Percentiles rank a stretch among this genome's conserved stretches.
These are phyloP conservation scores for Coenobita brevimanus DNA, from an alignment of 1,140 invertebrate genomes.

Conservation along the genomic window DNA sequence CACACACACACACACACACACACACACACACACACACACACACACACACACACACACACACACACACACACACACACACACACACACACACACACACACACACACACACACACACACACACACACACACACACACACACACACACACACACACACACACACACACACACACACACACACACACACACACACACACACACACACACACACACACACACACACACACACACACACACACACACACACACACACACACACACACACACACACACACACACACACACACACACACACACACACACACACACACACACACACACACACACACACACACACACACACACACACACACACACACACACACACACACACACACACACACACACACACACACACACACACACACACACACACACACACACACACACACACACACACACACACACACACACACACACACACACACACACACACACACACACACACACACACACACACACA, in stretches of 20 bases:
- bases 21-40: not conserved
- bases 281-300: slow-evolving; percentile 5
- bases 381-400: slow-evolving; percentile 11
- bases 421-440: not conserved
- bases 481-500: slow-evolving; percentile 32
- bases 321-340: slow-evolving; percentile 14
- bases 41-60: not conserved
- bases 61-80: not conserved
- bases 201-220: too few relatives aligned
- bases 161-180: too few relatives aligned
- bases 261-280: too few relatives aligned
- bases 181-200: too few relatives aligned
- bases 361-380: slow-evolving; percentile 11
- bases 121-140: not conserved
- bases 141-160: not conserved
- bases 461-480: slow-evolving; percentile 29
- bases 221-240: too few relatives aligned
- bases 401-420: not conserved
- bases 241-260: too few relatives aligned
- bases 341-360: slow-evolving; percentile 20
- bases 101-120: not conserved
- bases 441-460: slow-evolving; percentile 29
- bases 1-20: not conserved
- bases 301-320: slow-evolving; percentile 1
- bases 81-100: not conserved